Conservation (phyloP, 2,113 vertebrate genomes). For the Hyperoodon ampullatus region DNA sequence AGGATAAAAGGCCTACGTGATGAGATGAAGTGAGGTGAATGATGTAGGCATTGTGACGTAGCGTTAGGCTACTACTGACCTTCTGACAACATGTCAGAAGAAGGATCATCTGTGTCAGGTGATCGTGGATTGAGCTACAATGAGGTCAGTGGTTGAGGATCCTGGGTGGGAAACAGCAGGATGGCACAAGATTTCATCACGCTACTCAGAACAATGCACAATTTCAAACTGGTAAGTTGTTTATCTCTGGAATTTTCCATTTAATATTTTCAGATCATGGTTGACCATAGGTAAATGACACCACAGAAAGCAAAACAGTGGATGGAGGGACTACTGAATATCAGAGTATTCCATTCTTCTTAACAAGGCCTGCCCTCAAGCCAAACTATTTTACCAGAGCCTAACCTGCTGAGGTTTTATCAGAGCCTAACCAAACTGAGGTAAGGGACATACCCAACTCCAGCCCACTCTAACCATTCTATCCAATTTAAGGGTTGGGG, state of each 20-base stretch:
- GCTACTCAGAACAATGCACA: neutral
- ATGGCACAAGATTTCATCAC: neutral
- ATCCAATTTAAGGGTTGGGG: neutral
- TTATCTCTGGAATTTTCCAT: neutral
- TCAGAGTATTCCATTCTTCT: neutral
- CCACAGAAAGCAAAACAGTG: neutral
- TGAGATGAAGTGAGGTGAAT: neutral
- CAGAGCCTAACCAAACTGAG: neutral
- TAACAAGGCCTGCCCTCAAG: neutral
- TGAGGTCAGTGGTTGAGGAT: neutral
- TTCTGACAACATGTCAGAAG: neutral
- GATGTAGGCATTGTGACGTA: neutral
- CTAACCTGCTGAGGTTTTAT: neutral
- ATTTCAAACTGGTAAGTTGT: neutral
- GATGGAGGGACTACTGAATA: neutral
- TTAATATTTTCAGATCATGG: neutral
- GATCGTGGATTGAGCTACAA: neutral
- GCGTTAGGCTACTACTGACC: neutral
- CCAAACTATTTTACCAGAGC: slow-evolving; percentile 10
- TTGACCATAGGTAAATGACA: neutral
- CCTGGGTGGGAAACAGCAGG: neutral
- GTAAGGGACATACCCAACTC: neutral
- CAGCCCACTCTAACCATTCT: neutral
- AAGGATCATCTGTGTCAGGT: neutral
- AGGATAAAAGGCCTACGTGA: neutral